phyloP scores from a whole-genome alignment of 2,797 vertebrate species.

The Chrysolophus pictus region DNA sequence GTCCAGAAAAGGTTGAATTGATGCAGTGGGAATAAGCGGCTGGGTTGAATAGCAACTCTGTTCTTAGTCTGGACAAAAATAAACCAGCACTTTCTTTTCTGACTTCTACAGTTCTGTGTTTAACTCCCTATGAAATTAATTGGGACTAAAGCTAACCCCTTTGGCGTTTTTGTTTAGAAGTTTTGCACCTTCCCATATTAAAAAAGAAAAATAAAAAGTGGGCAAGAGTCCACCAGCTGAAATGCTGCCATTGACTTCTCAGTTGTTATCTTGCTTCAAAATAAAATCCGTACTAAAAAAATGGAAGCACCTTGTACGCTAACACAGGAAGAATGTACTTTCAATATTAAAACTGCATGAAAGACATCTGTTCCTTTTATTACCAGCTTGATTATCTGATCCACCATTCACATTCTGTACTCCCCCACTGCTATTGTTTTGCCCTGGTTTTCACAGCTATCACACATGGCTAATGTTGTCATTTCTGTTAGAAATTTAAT shows the following conservation, averaged over 20 bases:
- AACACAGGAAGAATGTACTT: neutral
- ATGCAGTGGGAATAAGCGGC: neutral
- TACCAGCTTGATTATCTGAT: neutral
- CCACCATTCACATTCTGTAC: neutral
- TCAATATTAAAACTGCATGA: neutral
- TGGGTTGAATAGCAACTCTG: neutral
- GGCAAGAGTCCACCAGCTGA: neutral
- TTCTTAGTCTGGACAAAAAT: neutral
- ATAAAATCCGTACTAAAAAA: neutral
- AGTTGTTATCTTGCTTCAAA: neutral
- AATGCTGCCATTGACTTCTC: neutral
- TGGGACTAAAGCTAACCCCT: neutral
- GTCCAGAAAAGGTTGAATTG: neutral
- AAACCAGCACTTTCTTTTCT: neutral
- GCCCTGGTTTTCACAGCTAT: neutral
- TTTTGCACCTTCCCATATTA: neutral
- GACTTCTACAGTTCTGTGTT: neutral
- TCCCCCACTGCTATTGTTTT: neutral
- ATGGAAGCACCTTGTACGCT: neutral
- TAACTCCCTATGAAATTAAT: constrained; percentile 18
- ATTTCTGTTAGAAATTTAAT: neutral
- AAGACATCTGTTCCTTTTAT: neutral
- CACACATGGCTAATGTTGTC: neutral
- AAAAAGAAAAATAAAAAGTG: accelerated
- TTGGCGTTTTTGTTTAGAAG: neutral